Conservation (phyloP, 30 jellyfish, hydroid and myxozoan genomes). For the Hydractinia symbiolongicarpus region DNA sequence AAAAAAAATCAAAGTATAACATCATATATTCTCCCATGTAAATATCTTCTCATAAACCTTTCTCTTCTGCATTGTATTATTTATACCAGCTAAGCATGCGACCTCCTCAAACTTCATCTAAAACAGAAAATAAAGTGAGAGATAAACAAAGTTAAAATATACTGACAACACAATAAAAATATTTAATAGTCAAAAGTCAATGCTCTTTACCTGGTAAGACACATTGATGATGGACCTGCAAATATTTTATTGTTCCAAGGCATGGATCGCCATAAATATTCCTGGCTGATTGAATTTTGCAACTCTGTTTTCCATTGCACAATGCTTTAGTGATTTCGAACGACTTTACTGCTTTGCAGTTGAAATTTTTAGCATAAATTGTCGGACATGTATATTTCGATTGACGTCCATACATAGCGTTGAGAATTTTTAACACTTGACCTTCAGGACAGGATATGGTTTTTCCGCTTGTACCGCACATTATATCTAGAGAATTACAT, state of each 20-base stretch:
- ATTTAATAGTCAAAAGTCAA: too few species aligned
- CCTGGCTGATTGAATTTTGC: constrained; percentile 35
- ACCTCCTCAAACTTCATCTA: too few species aligned
- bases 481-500: constrained; percentile 15
- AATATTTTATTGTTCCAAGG: constrained; percentile 34
- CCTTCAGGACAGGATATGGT: constrained; percentile 37
- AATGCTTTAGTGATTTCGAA: constrained; percentile 32
- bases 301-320: constrained; percentile 34
- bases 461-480: constrained; percentile 29
- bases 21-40: too few species aligned
- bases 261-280: constrained; percentile 48
- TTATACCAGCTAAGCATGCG: too few species aligned
- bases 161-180: too few species aligned
- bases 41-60: too few species aligned
- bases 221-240: constrained; percentile 43
- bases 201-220: constrained; percentile 9
- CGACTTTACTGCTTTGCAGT: constrained; percentile 37
- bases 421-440: constrained; percentile 30
- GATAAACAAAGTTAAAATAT: too few species aligned
- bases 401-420: constrained; percentile 50
- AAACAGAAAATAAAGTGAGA: too few species aligned
- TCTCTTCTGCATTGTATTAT: too few species aligned
- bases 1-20: too few species aligned
- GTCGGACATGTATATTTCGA: constrained; percentile 39
- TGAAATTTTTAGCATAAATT: constrained; percentile 24